Evolutionary conservation across 2,113 vertebrate genomes (phyloP).

Genomic region (Oxyura jamaicensis): DNA sequence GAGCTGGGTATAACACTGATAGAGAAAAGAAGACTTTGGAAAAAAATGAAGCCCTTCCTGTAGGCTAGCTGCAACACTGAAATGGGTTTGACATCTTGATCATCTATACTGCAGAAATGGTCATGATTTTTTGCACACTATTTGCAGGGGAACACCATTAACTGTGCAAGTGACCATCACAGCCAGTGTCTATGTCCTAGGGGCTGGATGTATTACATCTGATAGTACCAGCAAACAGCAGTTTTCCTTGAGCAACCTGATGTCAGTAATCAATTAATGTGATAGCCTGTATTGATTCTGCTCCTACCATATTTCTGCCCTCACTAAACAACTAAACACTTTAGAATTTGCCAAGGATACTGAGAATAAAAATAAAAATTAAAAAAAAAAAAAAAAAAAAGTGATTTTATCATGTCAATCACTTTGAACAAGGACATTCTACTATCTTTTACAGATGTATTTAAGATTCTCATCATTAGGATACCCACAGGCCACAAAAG

Average conservation of each 20-base stretch:
- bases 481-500: not conserved
- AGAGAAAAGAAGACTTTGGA: not conserved
- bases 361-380: not conserved
- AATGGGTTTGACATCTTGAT: not conserved
- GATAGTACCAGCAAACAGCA: not conserved
- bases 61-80: not conserved
- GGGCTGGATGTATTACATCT: not conserved
- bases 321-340: not conserved
- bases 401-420: not conserved
- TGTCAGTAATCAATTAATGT: not conserved
- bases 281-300: not conserved
- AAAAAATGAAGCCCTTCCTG: not conserved
- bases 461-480: not conserved
- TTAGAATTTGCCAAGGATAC: not conserved
- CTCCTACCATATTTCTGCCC: not conserved
- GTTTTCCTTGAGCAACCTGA: not conserved
- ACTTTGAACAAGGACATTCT: not conserved
- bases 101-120: not conserved
- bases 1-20: fast-evolving
- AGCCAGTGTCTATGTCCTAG: not conserved
- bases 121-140: not conserved
- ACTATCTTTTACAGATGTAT: not conserved
- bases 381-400: not conserved
- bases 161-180: not conserved
- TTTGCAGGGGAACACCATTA: not conserved